phyloP scores from a whole-genome alignment of 2,113 vertebrate genomes.

The Oxyruncus cristatus region DNA sequence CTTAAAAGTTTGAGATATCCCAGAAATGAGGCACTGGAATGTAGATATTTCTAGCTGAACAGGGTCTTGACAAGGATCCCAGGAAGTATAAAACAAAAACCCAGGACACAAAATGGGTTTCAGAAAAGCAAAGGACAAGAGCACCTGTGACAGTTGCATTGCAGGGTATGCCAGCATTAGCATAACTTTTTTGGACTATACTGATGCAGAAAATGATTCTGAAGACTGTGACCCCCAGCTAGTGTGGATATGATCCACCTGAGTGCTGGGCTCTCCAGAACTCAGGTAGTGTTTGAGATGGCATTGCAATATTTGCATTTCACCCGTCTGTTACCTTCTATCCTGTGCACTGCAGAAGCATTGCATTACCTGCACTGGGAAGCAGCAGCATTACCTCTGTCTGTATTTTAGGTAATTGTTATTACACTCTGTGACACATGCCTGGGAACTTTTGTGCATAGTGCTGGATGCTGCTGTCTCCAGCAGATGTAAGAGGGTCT shows the following conservation, averaged over 20 bases:
- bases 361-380: no score
- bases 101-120: neutral
- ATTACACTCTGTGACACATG: fast-evolving
- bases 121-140: neutral
- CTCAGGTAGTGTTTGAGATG: neutral
- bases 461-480: neutral
- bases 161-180: fast-evolving
- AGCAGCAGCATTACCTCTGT: neutral
- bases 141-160: neutral
- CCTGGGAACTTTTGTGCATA: neutral
- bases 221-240: neutral
- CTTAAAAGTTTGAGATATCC: neutral
- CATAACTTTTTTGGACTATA: neutral
- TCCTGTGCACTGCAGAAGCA: neutral
- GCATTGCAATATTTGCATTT: neutral
- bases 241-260: neutral
- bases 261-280: neutral
- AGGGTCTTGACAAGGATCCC: neutral
- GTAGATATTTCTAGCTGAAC: neutral
- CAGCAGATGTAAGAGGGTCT: neutral
- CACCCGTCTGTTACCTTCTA: neutral
- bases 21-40: neutral
- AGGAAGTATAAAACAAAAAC: neutral
- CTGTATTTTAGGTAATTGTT: neutral
- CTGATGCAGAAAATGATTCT: neutral